Evolutionary conservation across 2,888 invertebrate species (phyloP), one percentile per base, ranked within the genome.

Genomic region (Aporophyla nigra): DNA sequence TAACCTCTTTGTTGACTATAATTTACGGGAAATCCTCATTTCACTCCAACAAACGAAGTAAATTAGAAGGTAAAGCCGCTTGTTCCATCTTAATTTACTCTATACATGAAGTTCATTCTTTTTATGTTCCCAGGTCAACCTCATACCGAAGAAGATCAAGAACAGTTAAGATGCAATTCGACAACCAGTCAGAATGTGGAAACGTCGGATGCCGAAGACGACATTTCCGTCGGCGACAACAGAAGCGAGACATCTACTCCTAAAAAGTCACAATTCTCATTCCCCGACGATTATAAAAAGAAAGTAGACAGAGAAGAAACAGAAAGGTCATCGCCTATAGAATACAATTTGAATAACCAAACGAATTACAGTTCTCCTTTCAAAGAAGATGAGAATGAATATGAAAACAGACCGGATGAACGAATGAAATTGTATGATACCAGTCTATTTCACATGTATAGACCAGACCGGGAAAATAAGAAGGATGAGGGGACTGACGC

Each of bases 211-310:
- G 87, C 89, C 0, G 95, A 96, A 51, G 95, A 96, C 72, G 96
- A 97, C 76, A 96, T 96, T 79, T 95, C 96, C 6, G 96, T 96
- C 40, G 95, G 96, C 5, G 95, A 96, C 84, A 96, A 96, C 77
- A 92, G 97, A 83, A 95, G 96, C 71, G 95, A 96, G 59, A 90
- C 95, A 0, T 96, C 95, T 0, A 93, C 94, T 0, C 94, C 94
- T 6, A 92, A 92, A 76, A 92, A 93, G 80, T 78, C 83, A 16
- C 87, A 89, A 24, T 91, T 86, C 14, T 77, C 87, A 6, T 92
- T 90, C 46, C 87, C 86, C 6, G 86, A 90, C 6, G 89, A 86
- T 43, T 91, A 89, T 62, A 90, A 89, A 69, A 93, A 92, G 76
- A 92, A 92, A 78, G 77, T 84, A 40, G 92, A 91, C n/a, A 82